A percentile compares a stretch with the other conserved stretches of the same genome.
These are phyloP conservation scores for Homarus americanus DNA, from an alignment of 1,140 invertebrate species.

Conservation along the genomic window DNA sequence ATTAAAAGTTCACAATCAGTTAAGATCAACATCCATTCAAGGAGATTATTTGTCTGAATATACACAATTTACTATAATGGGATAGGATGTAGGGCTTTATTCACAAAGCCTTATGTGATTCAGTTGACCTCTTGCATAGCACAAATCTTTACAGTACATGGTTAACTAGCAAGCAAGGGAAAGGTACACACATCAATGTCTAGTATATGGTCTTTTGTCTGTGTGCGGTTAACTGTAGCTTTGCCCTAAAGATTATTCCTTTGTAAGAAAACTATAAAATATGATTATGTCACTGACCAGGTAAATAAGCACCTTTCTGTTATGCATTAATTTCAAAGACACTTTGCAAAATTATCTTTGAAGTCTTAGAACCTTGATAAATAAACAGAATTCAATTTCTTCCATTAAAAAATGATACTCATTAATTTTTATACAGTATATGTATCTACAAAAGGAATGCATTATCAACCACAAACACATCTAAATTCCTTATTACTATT, in stretches of 20 bases:
- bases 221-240: not conserved
- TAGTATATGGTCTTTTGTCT: not conserved
- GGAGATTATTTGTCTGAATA: not conserved
- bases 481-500: not conserved
- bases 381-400: not conserved
- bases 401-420: not conserved
- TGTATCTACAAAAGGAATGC: not conserved
- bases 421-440: too few relatives aligned
- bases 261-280: not conserved
- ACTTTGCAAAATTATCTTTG: not conserved
- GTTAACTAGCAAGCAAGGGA: not conserved
- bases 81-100: not conserved
- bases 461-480: not conserved
- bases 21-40: not conserved
- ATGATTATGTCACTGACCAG: slow-evolving; percentile 1
- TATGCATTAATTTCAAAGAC: slow-evolving; percentile 1
- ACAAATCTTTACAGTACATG: not conserved
- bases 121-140: slow-evolving; percentile 1
- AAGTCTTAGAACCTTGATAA: not conserved
- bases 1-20: not conserved
- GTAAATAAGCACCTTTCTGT: slow-evolving; percentile 18
- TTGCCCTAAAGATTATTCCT: not conserved
- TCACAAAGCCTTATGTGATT: not conserved
- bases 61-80: not conserved
- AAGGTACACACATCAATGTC: not conserved